phyloP scores from a whole-genome alignment of 2,113 vertebrate species.

The Platysternon megacephalum region DNA sequence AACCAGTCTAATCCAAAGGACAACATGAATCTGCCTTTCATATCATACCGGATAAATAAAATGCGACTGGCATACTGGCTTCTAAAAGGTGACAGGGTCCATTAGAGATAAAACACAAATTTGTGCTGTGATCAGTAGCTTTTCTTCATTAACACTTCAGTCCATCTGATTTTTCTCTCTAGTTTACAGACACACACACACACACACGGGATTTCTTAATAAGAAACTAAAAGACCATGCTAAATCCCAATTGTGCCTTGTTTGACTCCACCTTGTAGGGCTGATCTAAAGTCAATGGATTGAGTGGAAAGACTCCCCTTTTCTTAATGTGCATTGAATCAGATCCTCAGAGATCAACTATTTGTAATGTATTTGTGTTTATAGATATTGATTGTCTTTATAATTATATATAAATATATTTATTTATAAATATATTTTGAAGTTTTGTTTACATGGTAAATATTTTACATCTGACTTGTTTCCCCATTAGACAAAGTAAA shows the following conservation, averaged over 20 bases:
- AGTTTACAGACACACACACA: not conserved
- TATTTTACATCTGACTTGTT: not conserved
- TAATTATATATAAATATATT: not conserved
- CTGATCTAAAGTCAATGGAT: not conserved
- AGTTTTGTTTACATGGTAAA: not conserved
- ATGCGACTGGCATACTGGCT: not conserved
- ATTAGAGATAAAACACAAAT: not conserved
- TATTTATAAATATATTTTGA: not conserved
- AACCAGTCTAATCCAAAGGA: not conserved
- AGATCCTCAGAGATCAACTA: not conserved
- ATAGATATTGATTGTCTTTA: not conserved
- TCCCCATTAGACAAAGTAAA: not conserved
- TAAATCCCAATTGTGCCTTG: not conserved
- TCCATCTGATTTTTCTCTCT: not conserved
- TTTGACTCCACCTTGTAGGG: not conserved
- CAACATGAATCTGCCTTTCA: not conserved
- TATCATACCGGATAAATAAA: not conserved
- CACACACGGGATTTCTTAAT: fast-evolving
- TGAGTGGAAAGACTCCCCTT: not conserved
- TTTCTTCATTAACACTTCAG: not conserved
- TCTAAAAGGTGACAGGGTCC: not conserved
- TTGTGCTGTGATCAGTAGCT: fast-evolving
- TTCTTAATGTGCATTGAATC: not conserved
- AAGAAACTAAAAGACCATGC: not conserved
- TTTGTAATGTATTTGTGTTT: not conserved